These are phyloP conservation scores for Elephas maximus DNA, from an alignment of 2,113 vertebrate genomes.

Conservation along the genomic window DNA sequence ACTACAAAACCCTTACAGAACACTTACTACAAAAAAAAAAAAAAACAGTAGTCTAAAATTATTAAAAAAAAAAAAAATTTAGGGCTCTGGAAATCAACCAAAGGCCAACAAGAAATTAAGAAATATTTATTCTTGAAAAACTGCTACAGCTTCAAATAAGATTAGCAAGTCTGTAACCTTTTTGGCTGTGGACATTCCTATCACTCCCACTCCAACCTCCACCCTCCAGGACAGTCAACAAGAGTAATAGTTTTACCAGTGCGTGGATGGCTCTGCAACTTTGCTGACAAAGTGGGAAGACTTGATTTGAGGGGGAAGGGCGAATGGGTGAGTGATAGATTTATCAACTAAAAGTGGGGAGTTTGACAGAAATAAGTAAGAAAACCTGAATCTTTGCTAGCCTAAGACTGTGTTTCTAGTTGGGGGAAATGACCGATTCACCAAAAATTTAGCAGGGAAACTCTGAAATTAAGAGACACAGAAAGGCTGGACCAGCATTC, in stretches of 20 bases:
- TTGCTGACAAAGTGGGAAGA: neutral
- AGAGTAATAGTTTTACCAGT: neutral
- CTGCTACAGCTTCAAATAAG: neutral
- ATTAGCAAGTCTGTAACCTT: neutral
- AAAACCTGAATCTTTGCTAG: neutral
- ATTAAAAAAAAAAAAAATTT: neutral
- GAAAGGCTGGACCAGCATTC: neutral
- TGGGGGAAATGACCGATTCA: neutral
- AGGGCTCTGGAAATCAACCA: neutral
- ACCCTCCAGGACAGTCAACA: neutral
- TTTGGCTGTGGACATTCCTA: neutral
- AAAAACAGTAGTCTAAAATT: neutral
- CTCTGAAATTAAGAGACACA: neutral
- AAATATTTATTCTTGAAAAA: constrained; percentile 8
- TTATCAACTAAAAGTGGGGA: neutral
- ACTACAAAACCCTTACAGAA: neutral
- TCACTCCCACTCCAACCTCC: neutral
- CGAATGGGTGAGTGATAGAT: neutral
- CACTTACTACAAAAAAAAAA: neutral
- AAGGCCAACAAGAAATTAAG: neutral
- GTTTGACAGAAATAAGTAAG: neutral
- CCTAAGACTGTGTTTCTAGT: neutral
- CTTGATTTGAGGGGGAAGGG: neutral
- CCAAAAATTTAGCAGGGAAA: neutral
- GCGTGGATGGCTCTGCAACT: neutral